Evolutionary conservation across 2,888 invertebrate species (phyloP).

Genomic region (Leucoptera coffeella): DNA sequence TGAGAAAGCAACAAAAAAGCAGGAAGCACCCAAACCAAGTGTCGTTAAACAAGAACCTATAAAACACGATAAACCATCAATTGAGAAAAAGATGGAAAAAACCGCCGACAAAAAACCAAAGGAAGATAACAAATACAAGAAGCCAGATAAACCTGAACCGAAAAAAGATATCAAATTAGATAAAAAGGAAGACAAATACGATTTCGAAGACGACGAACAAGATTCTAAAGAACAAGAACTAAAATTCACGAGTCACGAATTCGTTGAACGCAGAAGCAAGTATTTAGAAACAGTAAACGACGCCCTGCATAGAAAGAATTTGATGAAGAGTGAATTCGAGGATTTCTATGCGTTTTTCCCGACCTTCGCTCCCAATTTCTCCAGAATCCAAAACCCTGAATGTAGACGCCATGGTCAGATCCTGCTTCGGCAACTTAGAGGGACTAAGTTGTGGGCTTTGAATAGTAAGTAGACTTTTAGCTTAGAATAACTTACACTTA

Average conservation of each 20-base stretch:
- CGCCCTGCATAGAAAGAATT: slow-evolving; percentile 29
- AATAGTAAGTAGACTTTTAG: slow-evolving; percentile 61
- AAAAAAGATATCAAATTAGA: too few species aligned
- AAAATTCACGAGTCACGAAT: slow-evolving; percentile 11
- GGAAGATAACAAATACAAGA: too few species aligned
- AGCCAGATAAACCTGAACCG: too few species aligned
- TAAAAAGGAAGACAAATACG: too few species aligned
- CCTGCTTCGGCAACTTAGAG: slow-evolving; percentile 60
- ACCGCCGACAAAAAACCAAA: too few species aligned
- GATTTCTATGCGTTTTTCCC: slow-evolving; percentile 60
- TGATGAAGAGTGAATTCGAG: slow-evolving; percentile 51
- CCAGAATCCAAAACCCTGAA: slow-evolving; percentile 55
- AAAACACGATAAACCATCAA: too few species aligned
- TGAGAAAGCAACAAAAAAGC: too few species aligned
- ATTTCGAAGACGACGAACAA: too few species aligned
- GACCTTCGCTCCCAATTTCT: slow-evolving; percentile 63
- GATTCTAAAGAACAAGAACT: slow-evolving; percentile 11
- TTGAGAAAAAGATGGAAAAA: too few species aligned
- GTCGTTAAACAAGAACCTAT: too few species aligned
- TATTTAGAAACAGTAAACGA: slow-evolving; percentile 27
- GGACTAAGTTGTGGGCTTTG: slow-evolving; percentile 64
- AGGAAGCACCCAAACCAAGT: too few species aligned
- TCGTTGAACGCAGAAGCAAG: slow-evolving; percentile 11
- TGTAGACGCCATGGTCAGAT: slow-evolving; percentile 66
- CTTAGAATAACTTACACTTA: too few species aligned